Percentiles rank a stretch among this genome's conserved stretches.
phyloP scores from a whole-genome alignment of 2,888 invertebrate species.

The Unio delphinus region DNA sequence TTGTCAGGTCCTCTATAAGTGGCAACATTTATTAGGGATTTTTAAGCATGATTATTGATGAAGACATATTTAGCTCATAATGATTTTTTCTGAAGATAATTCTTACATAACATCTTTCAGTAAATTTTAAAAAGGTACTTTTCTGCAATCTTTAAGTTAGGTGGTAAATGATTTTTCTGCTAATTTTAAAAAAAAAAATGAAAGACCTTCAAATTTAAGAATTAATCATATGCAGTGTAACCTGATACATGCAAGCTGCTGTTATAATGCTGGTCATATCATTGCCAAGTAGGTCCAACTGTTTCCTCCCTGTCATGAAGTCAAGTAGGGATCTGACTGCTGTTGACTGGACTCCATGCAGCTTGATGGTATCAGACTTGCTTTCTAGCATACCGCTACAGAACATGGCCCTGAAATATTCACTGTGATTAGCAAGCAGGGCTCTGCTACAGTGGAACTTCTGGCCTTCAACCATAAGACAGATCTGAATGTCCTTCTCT shows the following conservation, averaged over 20 bases:
- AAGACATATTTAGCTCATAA: too few relatives aligned
- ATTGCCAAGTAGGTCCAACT: constrained; percentile 13
- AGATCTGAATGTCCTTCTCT: too few relatives aligned
- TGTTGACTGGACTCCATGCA: constrained; percentile 13
- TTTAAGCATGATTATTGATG: too few relatives aligned
- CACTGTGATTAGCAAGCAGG: constrained; percentile 15
- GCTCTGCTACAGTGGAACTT: constrained; percentile 10
- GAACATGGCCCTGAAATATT: constrained; percentile 33
- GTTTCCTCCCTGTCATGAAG: constrained; percentile 11
- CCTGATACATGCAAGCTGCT: constrained; percentile 21
- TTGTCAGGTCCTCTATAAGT: too few relatives aligned
- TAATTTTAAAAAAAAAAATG: not conserved
- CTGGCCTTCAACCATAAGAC: constrained; percentile 12
- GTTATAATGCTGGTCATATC: constrained; percentile 17
- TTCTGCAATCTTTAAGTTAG: not conserved
- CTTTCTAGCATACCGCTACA: constrained; percentile 29
- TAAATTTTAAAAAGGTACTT: too few relatives aligned
- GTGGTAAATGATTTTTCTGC: not conserved
- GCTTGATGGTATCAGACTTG: constrained; percentile 10
- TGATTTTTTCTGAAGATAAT: too few relatives aligned
- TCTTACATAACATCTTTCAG: too few relatives aligned
- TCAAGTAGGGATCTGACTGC: constrained; percentile 14
- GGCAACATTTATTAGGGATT: too few relatives aligned
- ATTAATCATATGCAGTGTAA: not conserved
- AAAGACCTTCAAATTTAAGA: not conserved